These are phyloP conservation scores for Harpegnathos saltator DNA, from an alignment of 1,140 invertebrate species.

Conservation along the genomic window DNA sequence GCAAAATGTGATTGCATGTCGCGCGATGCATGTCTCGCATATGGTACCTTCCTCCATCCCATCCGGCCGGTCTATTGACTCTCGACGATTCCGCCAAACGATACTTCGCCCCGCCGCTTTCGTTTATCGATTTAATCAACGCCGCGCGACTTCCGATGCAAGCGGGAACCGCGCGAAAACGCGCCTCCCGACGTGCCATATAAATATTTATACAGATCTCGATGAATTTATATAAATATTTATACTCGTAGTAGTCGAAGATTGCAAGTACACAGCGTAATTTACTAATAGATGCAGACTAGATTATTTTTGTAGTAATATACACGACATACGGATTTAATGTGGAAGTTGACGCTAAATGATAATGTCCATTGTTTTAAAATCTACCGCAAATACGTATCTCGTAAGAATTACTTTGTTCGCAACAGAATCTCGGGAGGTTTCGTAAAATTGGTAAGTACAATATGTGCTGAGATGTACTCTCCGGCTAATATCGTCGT, in stretches of 20 bases:
- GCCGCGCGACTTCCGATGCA: not conserved
- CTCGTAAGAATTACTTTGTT: conserved; percentile 11
- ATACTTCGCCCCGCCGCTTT: not conserved
- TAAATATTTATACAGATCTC: conserved; percentile 12
- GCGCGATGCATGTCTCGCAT: too few relatives aligned
- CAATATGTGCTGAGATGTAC: conserved; percentile 13
- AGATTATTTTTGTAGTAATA: conserved; percentile 58
- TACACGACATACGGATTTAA: conserved; percentile 38
- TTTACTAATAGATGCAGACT: conserved; percentile 55
- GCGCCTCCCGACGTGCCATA: not conserved
- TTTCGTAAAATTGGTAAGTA: conserved; percentile 47
- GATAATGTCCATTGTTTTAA: conserved; percentile 31
- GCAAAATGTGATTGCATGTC: too few relatives aligned
- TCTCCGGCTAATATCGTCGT: conserved; percentile 4
- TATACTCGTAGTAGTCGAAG: conserved; percentile 29
- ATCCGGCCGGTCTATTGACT: too few relatives aligned
- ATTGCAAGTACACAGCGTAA: conserved; percentile 45
- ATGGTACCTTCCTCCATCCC: too few relatives aligned
- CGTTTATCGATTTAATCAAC: conserved; percentile 28
- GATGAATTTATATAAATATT: conserved; percentile 48
- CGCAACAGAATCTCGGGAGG: conserved; percentile 13
- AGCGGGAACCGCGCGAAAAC: not conserved
- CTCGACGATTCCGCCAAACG: too few relatives aligned
- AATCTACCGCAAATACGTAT: not conserved
- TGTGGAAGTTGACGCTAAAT: conserved; percentile 17